A percentile compares a stretch with the other conserved stretches of the same genome.
Conservation (phyloP, 1,140 invertebrate genomes). For the Homarus americanus region DNA sequence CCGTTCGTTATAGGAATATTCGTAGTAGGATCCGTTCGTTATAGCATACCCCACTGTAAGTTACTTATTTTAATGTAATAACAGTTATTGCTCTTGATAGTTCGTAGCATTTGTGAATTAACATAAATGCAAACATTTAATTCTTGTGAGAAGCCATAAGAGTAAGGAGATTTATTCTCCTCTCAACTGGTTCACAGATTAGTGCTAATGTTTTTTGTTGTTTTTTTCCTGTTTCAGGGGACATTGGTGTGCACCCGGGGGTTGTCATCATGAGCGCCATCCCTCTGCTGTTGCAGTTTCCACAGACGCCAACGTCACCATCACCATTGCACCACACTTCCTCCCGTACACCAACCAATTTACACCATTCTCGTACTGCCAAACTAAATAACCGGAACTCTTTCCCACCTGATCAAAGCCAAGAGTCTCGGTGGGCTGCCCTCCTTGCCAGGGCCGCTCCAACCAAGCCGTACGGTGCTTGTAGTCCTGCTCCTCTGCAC, state of each 20-base stretch:
- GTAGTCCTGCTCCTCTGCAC: slow-evolving; percentile 37
- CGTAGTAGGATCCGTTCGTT: too few species aligned
- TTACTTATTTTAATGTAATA: too few species aligned
- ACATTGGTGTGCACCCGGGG: slow-evolving; percentile 22
- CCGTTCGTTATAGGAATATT: too few species aligned
- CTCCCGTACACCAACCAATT: slow-evolving; percentile 22
- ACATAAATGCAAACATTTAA: too few species aligned
- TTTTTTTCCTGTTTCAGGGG: background rate
- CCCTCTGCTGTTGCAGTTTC: slow-evolving; percentile 56
- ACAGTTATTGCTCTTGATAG: too few species aligned
- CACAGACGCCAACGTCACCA: slow-evolving; percentile 54
- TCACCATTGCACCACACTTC: slow-evolving; percentile 48
- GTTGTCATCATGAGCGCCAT: slow-evolving; percentile 56
- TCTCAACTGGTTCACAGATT: too few species aligned
- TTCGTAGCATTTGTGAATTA: too few species aligned
- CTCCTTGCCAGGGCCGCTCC: slow-evolving; percentile 49
- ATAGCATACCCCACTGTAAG: too few species aligned
- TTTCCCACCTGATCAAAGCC: slow-evolving; percentile 58
- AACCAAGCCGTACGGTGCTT: slow-evolving; percentile 50
- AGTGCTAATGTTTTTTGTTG: background rate
- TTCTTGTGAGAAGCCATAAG: too few species aligned
- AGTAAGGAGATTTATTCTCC: too few species aligned
- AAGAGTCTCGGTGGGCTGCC: slow-evolving; percentile 59
- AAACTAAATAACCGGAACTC: slow-evolving; percentile 65
- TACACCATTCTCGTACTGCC: slow-evolving; percentile 25